Evolutionary conservation across 2,888 invertebrate genomes (phyloP).

Genomic region (Syritta pipiens): DNA sequence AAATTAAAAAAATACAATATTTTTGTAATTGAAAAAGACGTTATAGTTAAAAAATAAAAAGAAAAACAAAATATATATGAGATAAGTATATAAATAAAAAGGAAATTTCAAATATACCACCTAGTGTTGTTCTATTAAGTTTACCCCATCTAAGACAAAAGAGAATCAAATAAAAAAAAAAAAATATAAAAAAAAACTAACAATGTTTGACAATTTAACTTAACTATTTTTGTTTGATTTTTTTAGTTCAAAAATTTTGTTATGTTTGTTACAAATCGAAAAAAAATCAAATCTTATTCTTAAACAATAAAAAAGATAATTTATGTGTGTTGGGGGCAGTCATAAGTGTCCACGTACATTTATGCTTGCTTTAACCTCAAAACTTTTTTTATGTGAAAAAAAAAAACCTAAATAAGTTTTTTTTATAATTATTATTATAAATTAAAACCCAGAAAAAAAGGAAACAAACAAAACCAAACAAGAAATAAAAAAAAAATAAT

Average conservation of each 20-base stretch:
- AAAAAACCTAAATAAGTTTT: background rate
- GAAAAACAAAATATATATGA: conserved; percentile 6
- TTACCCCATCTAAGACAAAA: conserved; percentile 20
- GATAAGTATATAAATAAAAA: conserved; percentile 10
- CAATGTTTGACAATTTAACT: background rate
- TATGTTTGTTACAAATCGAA: too few relatives aligned
- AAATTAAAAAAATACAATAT: conserved; percentile 1
- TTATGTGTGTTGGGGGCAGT: too few relatives aligned
- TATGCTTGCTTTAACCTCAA: too few relatives aligned
- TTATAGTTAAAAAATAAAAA: background rate
- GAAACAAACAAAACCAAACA: background rate
- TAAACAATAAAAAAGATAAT: too few relatives aligned
- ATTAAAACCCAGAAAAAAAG: too few relatives aligned
- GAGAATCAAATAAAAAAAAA: background rate
- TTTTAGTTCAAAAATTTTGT: background rate
- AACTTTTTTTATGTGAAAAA: too few relatives aligned
- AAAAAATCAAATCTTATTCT: too few relatives aligned
- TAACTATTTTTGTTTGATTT: background rate
- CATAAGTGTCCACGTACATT: too few relatives aligned
- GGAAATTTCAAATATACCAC: conserved; percentile 42
- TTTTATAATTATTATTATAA: background rate
- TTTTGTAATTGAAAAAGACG: conserved; percentile 29
- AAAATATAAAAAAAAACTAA: background rate
- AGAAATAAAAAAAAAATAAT: background rate
- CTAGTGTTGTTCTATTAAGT: conserved; percentile 64